Conservation (phyloP, 2,888 invertebrate genomes). For the Papilio elwesi region DNA sequence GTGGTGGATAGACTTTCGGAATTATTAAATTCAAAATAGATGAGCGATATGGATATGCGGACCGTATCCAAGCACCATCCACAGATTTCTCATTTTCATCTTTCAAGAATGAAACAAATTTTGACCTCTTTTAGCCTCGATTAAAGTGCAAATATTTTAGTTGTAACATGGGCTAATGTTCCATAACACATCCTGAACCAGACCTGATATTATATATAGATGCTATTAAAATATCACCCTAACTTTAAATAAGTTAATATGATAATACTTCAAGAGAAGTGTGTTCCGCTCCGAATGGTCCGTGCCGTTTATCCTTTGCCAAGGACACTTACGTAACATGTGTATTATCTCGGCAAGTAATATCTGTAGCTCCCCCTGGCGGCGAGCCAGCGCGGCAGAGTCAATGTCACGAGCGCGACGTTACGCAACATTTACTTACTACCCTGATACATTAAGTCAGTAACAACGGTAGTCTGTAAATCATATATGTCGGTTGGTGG, state of each 20-base stretch:
- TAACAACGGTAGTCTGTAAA: constrained; percentile 1
- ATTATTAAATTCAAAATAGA: too few relatives aligned
- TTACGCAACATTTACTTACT: constrained; percentile 5
- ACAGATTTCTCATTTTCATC: too few relatives aligned
- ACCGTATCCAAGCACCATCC: too few relatives aligned
- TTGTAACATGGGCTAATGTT: too few relatives aligned
- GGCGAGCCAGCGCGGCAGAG: constrained; percentile 25
- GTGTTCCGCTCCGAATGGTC: not conserved
- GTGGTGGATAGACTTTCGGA: too few relatives aligned
- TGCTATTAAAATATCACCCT: too few relatives aligned
- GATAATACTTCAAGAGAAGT: not conserved
- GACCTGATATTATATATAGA: too few relatives aligned
- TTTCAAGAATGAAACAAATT: too few relatives aligned
- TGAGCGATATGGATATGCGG: too few relatives aligned
- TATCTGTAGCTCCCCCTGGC: constrained; percentile 10
- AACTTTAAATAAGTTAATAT: not conserved
- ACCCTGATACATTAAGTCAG: constrained; percentile 11
- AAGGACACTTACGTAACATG: constrained; percentile 30
- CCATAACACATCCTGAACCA: too few relatives aligned
- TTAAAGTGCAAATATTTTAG: too few relatives aligned
- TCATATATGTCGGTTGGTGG: not conserved
- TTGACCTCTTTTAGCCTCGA: too few relatives aligned
- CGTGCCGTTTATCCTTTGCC: constrained; percentile 10
- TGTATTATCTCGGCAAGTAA: constrained; percentile 27
- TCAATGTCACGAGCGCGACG: constrained; percentile 35